Conservation (phyloP, 2,797 vertebrate genomes). For the Carcharodon carcharias region DNA sequence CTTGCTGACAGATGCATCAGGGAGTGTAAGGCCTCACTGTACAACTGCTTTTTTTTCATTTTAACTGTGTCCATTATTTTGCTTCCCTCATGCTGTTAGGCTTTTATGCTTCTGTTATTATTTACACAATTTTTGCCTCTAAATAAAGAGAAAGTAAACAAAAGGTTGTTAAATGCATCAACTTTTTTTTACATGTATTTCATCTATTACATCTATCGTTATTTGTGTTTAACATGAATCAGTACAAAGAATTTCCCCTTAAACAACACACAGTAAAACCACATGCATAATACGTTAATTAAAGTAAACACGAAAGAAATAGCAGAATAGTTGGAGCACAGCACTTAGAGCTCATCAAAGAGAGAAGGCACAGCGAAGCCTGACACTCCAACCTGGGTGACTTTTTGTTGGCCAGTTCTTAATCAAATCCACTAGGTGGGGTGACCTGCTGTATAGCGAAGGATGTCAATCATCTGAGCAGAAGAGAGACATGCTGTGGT, state of each 20-base stretch:
- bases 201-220: too few relatives aligned
- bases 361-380: not conserved
- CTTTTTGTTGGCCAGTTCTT: not conserved
- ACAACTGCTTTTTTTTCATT: not conserved
- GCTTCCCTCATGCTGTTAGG: not conserved
- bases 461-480: not conserved
- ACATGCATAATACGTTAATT: not conserved
- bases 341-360: not conserved
- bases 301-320: not conserved
- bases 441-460: not conserved
- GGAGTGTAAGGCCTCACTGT: not conserved
- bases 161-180: not conserved
- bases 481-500: not conserved
- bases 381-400: not conserved
- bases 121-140: not conserved
- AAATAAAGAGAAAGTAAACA: not conserved
- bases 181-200: too few relatives aligned
- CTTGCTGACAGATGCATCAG: not conserved
- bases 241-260: not conserved
- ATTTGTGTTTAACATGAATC: not conserved
- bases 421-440: not conserved
- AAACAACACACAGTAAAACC: not conserved
- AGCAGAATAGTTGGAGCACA: not conserved
- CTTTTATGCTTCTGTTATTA: not conserved
- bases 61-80: not conserved